Evolutionary conservation across 2,113 vertebrate genomes (phyloP).

Genomic region (Psammodynastes pulverulentus): DNA sequence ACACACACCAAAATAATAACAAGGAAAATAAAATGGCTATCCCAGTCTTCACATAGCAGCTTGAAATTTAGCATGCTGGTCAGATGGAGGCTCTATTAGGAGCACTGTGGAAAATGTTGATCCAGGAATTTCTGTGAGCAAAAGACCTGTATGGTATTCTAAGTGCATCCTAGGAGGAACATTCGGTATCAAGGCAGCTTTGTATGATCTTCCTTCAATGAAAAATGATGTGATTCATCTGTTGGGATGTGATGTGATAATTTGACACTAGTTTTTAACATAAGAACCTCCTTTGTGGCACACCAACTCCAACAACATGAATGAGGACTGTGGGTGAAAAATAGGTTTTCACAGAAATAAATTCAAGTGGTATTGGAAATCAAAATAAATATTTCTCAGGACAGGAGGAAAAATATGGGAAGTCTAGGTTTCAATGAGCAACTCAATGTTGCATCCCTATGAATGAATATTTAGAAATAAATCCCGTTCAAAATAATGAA

Average conservation of each 20-base stretch:
- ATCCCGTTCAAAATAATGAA: neutral
- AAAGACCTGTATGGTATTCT: neutral
- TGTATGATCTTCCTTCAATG: neutral
- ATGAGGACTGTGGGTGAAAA: neutral
- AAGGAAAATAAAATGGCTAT: neutral
- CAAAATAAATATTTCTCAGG: neutral
- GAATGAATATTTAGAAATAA: neutral
- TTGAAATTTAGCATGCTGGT: neutral
- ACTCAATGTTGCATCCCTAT: neutral
- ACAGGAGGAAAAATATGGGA: neutral
- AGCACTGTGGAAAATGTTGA: neutral
- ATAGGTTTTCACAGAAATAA: neutral
- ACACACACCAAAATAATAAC: neutral
- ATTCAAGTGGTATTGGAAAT: neutral
- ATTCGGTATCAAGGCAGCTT: neutral
- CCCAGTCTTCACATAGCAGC: neutral
- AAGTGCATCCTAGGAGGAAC: neutral
- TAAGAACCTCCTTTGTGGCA: neutral
- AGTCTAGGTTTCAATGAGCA: neutral
- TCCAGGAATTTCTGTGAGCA: neutral
- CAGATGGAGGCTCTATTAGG: neutral
- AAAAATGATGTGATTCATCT: neutral
- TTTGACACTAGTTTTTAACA: neutral
- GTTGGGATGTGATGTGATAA: neutral
- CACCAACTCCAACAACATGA: neutral